Evolutionary conservation across 2,113 vertebrate genomes (phyloP).

Genomic region (Megaleporinus macrocephalus): DNA sequence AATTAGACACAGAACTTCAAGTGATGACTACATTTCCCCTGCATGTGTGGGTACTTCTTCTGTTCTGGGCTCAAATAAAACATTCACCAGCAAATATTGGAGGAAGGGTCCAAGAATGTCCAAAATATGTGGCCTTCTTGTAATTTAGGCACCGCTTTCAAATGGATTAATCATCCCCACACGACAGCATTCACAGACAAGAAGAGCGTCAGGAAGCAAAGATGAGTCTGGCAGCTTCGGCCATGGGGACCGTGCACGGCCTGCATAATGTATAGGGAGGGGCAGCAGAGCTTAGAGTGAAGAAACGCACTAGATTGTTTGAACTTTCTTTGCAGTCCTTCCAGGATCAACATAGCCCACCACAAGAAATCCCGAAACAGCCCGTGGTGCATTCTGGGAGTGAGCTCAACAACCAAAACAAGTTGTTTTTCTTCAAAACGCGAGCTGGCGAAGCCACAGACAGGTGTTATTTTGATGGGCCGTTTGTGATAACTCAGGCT

Average conservation of each 20-base stretch:
- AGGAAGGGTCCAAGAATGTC: too few species aligned
- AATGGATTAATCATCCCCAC: not conserved
- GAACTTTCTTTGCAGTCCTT: not conserved
- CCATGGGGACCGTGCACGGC: not conserved
- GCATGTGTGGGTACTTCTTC: not conserved
- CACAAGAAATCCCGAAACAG: not conserved
- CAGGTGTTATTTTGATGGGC: constrained; percentile 2
- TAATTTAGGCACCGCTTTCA: not conserved
- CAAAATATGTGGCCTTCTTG: not conserved
- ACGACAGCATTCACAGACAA: not conserved
- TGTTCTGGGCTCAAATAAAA: not conserved
- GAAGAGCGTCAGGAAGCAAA: not conserved
- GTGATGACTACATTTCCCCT: not conserved
- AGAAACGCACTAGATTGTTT: not conserved
- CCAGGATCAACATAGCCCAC: constrained; percentile 4
- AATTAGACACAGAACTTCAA: too few species aligned
- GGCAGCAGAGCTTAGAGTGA: not conserved
- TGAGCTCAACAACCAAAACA: not conserved
- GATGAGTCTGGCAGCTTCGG: not conserved
- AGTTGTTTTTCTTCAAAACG: not conserved
- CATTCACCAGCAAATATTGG: too few species aligned
- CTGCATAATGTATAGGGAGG: not conserved
- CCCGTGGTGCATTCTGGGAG: not conserved
- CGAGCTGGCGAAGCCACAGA: not conserved
- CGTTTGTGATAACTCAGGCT: not conserved